Conservation (phyloP, 2,113 vertebrate species). For the Lipotes vexillifer region DNA sequence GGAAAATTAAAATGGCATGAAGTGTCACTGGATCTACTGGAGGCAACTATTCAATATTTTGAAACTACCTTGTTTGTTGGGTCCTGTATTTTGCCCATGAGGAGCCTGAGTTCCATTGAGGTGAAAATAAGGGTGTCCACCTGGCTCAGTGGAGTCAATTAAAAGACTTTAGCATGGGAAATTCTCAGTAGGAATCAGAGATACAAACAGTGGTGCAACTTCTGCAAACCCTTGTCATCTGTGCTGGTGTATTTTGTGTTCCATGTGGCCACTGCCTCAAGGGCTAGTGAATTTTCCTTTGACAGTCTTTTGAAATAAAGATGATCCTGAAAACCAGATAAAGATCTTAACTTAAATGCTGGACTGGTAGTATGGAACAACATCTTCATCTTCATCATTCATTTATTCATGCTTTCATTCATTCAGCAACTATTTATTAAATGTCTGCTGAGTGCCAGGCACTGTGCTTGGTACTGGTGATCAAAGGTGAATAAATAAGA, state of each 20-base stretch:
- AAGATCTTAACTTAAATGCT: background rate
- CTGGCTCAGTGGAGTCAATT: background rate
- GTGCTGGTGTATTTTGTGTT: background rate
- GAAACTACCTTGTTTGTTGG: background rate
- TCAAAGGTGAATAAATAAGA: background rate
- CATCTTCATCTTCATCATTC: slow-evolving; percentile 2
- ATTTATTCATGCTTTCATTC: slow-evolving; percentile 1
- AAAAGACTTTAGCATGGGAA: background rate
- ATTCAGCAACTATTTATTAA: background rate
- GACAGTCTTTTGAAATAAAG: slow-evolving; percentile 15
- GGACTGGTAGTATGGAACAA: slow-evolving; percentile 42
- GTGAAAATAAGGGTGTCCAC: background rate
- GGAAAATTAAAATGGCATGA: background rate
- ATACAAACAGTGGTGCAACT: background rate
- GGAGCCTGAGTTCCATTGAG: background rate
- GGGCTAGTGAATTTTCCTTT: slow-evolving; percentile 4
- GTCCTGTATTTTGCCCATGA: background rate
- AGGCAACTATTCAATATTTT: background rate
- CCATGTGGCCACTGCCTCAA: background rate
- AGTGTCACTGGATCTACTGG: background rate
- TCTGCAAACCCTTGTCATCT: background rate
- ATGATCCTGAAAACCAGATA: background rate
- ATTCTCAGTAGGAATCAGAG: background rate
- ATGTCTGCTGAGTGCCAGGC: background rate
- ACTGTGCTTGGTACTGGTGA: background rate